Conservation (phyloP, 2,797 vertebrate genomes). For the Tokudaia muenninki region DNA sequence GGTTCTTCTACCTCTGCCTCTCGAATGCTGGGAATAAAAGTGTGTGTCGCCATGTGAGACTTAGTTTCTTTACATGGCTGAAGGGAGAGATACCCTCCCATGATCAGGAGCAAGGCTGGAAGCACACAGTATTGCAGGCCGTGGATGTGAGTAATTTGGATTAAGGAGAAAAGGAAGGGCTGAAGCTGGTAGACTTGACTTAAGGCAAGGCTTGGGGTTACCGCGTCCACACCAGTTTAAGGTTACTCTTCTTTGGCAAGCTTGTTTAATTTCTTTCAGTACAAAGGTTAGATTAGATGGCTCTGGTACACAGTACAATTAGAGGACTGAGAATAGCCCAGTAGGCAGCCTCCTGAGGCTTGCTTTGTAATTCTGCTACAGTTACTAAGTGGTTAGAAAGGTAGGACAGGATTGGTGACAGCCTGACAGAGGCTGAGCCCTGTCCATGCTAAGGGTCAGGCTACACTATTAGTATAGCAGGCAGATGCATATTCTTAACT, state of each 20-base stretch:
- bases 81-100: not conserved
- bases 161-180: not conserved
- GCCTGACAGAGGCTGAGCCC: not conserved
- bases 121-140: not conserved
- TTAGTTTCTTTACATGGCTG: not conserved
- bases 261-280: not conserved
- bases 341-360: not conserved
- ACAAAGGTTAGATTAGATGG: not conserved
- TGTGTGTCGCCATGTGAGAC: not conserved
- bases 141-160: not conserved
- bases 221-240: not conserved
- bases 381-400: not conserved
- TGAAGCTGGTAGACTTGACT: not conserved
- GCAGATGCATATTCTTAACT: not conserved
- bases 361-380: not conserved
- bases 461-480: not conserved
- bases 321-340: not conserved
- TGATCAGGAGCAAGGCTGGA: not conserved
- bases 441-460: not conserved
- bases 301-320: not conserved
- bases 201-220: not conserved
- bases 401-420: too few species aligned
- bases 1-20: not conserved
- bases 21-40: not conserved
- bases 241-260: not conserved